Evolutionary conservation across 2,888 invertebrate genomes (phyloP), one percentile per base, ranked within the genome.

Genomic region (Pollenia griseotomentosa): DNA sequence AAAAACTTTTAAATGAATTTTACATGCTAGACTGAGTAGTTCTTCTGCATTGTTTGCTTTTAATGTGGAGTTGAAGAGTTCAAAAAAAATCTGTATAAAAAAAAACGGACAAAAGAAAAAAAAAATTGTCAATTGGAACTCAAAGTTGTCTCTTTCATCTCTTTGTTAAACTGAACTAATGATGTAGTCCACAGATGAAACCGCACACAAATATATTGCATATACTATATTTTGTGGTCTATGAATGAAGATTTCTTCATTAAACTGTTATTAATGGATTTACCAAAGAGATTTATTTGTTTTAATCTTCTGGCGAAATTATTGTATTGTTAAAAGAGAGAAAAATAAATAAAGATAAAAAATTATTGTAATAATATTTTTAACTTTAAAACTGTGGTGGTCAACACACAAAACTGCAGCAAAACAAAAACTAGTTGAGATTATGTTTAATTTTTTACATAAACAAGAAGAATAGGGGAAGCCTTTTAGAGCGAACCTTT

Each of bases 81-180:
- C 3, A 9, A 42, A 1, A 65, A 74, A 68, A 66, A 59, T 0
- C 4, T 48, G 19, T 14, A 71, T 16, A 33, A 40, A 55, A 53
- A 33, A 12, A 33, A 33, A 5, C 33, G 11, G 2, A 63, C 59
- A 42, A 78, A 59, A 42, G 42, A 19, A 70, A 40, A n/a, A n/a
- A n/a, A 61, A 61, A 61, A 33, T 33, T 33, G 33, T 63, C 44
- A 74, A 68, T 42, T 68, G 16, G 53, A 48, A 61, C 23, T 11
- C 23, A 51, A 61, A 61, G 42, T 53, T 65, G 51, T 63, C 78
- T 63, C 51, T 68, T 33, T 61, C 11, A 51, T 63, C 46, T 55
- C 19, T 71, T 55, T 74, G 44, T 16, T 46, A 68, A 63, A 53
- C 63, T 57, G 14, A 7, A 71, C 75, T 85, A 85, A 85, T 85